Conservation (phyloP, 2,113 vertebrate species). For the Epinephelus lanceolatus region DNA sequence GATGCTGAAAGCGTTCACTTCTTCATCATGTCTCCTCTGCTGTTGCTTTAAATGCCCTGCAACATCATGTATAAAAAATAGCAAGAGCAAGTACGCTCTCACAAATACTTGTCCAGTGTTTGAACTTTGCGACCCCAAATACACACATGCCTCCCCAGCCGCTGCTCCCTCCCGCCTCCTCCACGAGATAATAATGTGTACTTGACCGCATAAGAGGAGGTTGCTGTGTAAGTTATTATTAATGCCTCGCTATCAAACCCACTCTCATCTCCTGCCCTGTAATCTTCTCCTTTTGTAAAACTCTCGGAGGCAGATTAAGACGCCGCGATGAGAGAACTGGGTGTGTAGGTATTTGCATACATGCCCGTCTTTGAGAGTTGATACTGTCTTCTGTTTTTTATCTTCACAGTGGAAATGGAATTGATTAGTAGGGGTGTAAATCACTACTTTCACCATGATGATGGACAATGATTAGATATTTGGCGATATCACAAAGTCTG, state of each 20-base stretch:
- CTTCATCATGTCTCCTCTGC: neutral
- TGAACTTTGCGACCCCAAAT: neutral
- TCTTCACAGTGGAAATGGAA: too few relatives aligned
- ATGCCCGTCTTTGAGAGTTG: too few relatives aligned
- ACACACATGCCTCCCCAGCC: neutral
- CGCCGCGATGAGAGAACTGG: neutral
- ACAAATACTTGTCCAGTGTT: neutral
- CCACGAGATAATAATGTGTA: neutral
- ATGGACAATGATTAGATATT: too few relatives aligned
- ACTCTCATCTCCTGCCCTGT: slow-evolving; percentile 10
- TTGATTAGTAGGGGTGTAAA: too few relatives aligned
- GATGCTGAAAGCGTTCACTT: neutral
- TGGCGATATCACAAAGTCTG: too few relatives aligned
- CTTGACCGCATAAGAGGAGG: neutral
- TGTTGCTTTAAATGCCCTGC: neutral
- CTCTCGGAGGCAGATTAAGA: neutral
- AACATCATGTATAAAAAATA: neutral
- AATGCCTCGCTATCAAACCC: slow-evolving; percentile 9
- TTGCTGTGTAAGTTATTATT: slow-evolving; percentile 25
- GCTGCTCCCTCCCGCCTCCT: neutral
- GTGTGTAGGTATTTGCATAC: neutral
- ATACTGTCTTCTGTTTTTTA: neutral
- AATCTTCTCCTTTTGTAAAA: slow-evolving; percentile 30
- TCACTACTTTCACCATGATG: too few relatives aligned
- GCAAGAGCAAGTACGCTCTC: neutral